Percentiles rank a stretch among this genome's conserved stretches.
These are phyloP conservation scores for Solenopsis invicta DNA, from an alignment of 1,140 invertebrate species.

Conservation along the genomic window DNA sequence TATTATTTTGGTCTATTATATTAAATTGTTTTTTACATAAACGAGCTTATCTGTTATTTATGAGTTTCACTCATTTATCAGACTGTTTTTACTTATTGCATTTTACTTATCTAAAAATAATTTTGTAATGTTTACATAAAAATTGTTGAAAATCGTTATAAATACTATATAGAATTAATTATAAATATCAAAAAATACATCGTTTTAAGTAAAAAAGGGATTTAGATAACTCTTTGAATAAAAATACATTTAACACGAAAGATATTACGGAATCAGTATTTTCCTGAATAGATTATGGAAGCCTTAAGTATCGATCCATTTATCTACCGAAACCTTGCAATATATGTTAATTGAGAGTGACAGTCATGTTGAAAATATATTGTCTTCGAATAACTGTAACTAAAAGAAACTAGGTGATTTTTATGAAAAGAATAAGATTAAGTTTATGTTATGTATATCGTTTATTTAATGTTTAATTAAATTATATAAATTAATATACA, in stretches of 20 bases:
- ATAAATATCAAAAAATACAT: not conserved
- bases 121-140: not conserved
- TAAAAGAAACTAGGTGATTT: not conserved
- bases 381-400: not conserved
- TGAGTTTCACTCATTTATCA: not conserved
- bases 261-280: conserved; percentile 66
- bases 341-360: conserved; percentile 75
- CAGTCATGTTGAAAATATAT: conserved; percentile 39
- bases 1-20: too few relatives aligned
- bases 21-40: too few relatives aligned
- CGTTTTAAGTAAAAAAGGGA: not conserved
- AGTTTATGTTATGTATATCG: too few relatives aligned
- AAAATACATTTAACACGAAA: conserved; percentile 43
- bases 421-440: not conserved
- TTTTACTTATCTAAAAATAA: conserved; percentile 10
- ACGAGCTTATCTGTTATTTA: too few relatives aligned
- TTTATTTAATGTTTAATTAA: too few relatives aligned
- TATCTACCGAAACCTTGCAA: conserved; percentile 76
- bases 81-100: not conserved
- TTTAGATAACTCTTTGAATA: conserved; percentile 23
- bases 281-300: conserved; percentile 78
- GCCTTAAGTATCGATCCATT: conserved; percentile 70
- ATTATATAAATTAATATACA: too few relatives aligned
- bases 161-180: too few relatives aligned
- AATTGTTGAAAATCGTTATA: not conserved